Evolutionary conservation across 2,797 vertebrate species (phyloP).

Genomic region (Neopelma chrysocephalum): DNA sequence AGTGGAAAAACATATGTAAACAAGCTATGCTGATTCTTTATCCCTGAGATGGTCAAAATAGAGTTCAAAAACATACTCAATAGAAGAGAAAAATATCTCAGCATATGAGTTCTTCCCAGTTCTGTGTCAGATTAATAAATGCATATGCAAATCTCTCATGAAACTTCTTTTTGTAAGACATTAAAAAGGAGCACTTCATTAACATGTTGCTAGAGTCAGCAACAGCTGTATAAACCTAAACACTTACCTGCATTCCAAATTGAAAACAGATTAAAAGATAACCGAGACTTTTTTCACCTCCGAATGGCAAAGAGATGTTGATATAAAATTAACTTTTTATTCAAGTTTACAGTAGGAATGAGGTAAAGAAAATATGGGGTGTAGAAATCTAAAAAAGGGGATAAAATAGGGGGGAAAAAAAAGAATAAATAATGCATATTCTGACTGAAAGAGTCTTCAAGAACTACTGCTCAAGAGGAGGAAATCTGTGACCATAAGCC

Average conservation of each 20-base stretch:
- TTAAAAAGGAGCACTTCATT: not conserved
- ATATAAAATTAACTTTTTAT: not conserved
- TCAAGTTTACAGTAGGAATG: not conserved
- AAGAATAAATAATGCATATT: not conserved
- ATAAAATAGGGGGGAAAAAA: accelerated
- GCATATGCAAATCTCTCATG: not conserved
- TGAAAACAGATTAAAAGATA: not conserved
- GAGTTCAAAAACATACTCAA: not conserved
- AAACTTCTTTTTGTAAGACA: not conserved
- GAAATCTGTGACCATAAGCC: not conserved
- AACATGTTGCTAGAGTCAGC: not conserved
- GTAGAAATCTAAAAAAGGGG: not conserved
- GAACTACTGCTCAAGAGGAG: not conserved
- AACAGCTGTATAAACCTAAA: conserved; percentile 6
- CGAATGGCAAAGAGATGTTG: not conserved
- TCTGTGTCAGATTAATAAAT: not conserved
- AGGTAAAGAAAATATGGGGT: not conserved
- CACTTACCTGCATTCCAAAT: not conserved
- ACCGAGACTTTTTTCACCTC: not conserved
- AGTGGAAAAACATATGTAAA: not conserved
- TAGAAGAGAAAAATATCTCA: not conserved
- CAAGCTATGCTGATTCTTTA: not conserved
- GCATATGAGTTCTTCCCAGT: not conserved
- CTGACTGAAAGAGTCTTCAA: not conserved
- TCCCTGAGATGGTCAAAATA: not conserved